Percentiles rank a stretch among this genome's conserved stretches.
Conservation (phyloP, 2,888 invertebrate species). For the Meghimatium bilineatum region DNA sequence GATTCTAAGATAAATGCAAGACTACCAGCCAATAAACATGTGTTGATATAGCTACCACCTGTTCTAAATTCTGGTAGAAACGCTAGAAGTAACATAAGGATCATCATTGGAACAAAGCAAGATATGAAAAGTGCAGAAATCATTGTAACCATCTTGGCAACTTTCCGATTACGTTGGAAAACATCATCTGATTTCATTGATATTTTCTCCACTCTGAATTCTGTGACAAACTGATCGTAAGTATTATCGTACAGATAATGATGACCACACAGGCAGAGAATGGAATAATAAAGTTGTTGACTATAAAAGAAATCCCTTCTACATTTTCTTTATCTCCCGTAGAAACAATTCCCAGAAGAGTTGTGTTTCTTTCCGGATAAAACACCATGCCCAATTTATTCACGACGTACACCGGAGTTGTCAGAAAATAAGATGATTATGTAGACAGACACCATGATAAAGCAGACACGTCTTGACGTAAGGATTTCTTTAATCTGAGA, state of each 20-base stretch:
- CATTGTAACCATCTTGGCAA: not conserved
- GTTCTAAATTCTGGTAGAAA: not conserved
- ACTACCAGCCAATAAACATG: not conserved
- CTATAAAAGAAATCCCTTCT: not conserved
- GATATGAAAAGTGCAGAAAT: not conserved
- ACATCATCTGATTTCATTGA: not conserved
- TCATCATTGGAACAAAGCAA: not conserved
- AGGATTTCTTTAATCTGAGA: too few relatives aligned
- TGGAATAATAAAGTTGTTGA: conserved; percentile 1
- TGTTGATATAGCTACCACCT: not conserved
- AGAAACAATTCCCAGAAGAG: not conserved
- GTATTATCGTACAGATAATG: not conserved
- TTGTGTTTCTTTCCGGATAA: not conserved
- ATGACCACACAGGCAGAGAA: not conserved
- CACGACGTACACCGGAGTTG: too few relatives aligned
- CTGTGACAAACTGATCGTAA: not conserved
- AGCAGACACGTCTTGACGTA: too few relatives aligned
- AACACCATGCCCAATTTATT: too few relatives aligned
- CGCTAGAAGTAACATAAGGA: not conserved
- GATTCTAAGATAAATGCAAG: not conserved
- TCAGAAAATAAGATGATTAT: too few relatives aligned
- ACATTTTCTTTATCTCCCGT: not conserved
- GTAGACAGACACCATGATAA: too few relatives aligned
- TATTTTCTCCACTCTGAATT: not conserved
- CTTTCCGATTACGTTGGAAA: not conserved